Evolutionary conservation across 2,113 vertebrate species (phyloP).

Genomic region (Connochaetes taurinus): DNA sequence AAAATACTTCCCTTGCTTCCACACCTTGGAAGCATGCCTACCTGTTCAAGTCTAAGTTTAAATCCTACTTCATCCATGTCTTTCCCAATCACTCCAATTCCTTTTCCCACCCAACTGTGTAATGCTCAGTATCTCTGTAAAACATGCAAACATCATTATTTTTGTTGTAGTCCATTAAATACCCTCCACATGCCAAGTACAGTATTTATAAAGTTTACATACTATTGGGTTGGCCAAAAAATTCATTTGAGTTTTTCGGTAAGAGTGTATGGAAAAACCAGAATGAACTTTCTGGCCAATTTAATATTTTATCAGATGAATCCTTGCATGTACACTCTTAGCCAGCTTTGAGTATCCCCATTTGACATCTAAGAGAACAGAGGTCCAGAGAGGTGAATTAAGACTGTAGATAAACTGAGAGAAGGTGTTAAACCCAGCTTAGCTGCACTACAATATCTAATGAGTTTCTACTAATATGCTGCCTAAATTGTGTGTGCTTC

Average conservation of each 20-base stretch:
- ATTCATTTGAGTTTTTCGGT: background rate
- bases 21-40: background rate
- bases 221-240: background rate
- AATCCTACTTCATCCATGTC: background rate
- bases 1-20: background rate
- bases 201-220: background rate
- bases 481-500: background rate
- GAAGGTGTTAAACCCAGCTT: background rate
- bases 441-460: background rate
- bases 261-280: background rate
- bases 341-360: background rate
- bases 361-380: background rate
- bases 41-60: background rate
- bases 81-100: background rate
- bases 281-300: background rate
- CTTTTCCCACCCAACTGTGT: background rate
- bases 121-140: background rate
- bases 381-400: background rate
- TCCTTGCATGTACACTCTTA: background rate
- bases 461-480: background rate
- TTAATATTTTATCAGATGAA: background rate
- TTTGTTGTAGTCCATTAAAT: background rate
- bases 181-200: background rate
- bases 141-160: background rate
- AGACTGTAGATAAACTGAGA: background rate